Base-by-base conservation (phyloP, 2,113 vertebrate genomes). In the Excalfactoria chinensis region DNA sequence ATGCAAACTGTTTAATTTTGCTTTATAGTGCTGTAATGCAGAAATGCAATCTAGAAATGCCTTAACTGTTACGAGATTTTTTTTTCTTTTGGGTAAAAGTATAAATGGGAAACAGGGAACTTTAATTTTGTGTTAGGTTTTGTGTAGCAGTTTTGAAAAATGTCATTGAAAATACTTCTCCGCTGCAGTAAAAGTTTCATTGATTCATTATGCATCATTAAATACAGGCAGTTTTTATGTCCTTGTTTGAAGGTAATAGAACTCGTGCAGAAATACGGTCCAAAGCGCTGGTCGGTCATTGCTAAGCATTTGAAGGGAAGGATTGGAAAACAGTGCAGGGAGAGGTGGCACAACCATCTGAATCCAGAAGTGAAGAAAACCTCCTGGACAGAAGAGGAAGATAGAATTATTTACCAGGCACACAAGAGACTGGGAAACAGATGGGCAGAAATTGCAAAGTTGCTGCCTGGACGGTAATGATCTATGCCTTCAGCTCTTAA, bases 311-410 rank as follows among this genome's bases (percentile, higher is more conserved):
- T 99, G 96, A 99, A 99, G 94, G 99, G 99, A 55, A 98, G 99
- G 75, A 99, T 99, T 78, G 99, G 99, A 93, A 99, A 99, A 95
- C 99, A 99, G 97, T 99, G 99, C 97, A 98, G 99, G 62, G 99
- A 99, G 97, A 98, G 99, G 96, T 99, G 99, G 99, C 99, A 99
- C 98, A 99, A 99, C 97, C 99, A 99, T 97, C 97, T 99, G 97
- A 99, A 99, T 98, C 99, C 99, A 69, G 99, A 99, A 98, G 99
- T 99, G 96, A 99, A 99, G 98, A 99, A 99, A 98, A 99, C 99
- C 69, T 99, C 99, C 78, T 99, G 99, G 99, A 99, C 99, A 19
- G 99, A 99, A 97, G 99, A 99, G 96, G 99, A 99, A 98, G 99
- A 99, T 97, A 98, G 98, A 90, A 99, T 99, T 97, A 99, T 99